phyloP scores from a whole-genome alignment of 2,113 vertebrate genomes.

The Leptodactylus fuscus region DNA sequence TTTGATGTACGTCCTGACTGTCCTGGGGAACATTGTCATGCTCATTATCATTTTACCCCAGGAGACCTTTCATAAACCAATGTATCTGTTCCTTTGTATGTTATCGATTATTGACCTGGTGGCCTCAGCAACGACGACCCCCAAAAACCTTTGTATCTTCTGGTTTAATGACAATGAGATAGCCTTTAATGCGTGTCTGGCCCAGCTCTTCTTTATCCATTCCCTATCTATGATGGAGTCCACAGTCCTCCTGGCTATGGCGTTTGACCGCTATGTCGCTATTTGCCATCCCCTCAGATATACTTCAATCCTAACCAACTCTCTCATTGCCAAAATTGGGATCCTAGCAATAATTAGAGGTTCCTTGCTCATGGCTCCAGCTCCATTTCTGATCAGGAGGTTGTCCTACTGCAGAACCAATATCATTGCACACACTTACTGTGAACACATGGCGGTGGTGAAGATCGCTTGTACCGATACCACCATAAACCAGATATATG shows the following conservation, averaged over 20 bases:
- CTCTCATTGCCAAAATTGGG: slow-evolving; percentile 28
- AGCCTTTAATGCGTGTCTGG: slow-evolving; percentile 23
- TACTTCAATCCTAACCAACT: slow-evolving; percentile 33
- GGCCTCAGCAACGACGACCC: slow-evolving; percentile 26
- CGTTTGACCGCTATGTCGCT: slow-evolving; percentile 57
- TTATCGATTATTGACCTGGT: slow-evolving; percentile 48
- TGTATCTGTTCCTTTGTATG: slow-evolving; percentile 51
- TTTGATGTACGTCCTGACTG: background rate
- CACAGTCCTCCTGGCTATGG: slow-evolving; percentile 43
- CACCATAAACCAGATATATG: slow-evolving; percentile 32
- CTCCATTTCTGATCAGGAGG: background rate
- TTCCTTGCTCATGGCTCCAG: background rate
- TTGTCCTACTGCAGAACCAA: slow-evolving; percentile 46
- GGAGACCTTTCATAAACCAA: slow-evolving; percentile 35
- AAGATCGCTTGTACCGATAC: slow-evolving; percentile 40
- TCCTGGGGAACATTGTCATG: slow-evolving; percentile 29
- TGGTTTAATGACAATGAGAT: slow-evolving; percentile 29
- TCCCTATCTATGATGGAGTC: slow-evolving; percentile 43
- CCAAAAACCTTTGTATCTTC: slow-evolving; percentile 53
- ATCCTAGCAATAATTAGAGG: background rate
- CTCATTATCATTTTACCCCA: slow-evolving; percentile 17
- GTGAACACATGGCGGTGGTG: slow-evolving; percentile 45
- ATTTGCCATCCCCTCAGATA: slow-evolving; percentile 56
- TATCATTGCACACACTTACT: slow-evolving; percentile 24
- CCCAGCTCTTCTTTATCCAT: slow-evolving; percentile 55